Evolutionary conservation across 2,888 invertebrate species (phyloP).

Genomic region (Esperia sulphurella): DNA sequence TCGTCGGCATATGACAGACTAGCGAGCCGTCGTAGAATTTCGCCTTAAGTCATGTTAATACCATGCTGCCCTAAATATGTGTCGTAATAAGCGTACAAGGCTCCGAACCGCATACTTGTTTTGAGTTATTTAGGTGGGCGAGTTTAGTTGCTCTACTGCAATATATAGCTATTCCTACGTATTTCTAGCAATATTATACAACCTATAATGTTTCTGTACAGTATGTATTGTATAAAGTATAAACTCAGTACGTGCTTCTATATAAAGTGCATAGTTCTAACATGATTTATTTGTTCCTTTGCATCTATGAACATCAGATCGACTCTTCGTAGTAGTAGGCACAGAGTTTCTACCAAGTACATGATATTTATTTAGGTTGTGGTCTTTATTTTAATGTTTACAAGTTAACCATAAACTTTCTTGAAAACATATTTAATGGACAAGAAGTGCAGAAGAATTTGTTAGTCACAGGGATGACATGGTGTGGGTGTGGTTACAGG

Average conservation of each 20-base stretch:
- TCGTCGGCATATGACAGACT: not conserved
- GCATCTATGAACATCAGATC: no score
- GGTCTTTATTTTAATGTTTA: not conserved
- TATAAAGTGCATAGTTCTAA: not conserved
- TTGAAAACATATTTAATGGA: slow-evolving; percentile 5
- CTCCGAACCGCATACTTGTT: slow-evolving; percentile 51
- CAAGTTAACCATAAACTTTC: not conserved
- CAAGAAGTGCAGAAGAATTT: slow-evolving; percentile 56
- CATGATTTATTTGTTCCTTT: no score
- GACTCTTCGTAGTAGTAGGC: no score
- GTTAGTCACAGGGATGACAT: slow-evolving; percentile 74
- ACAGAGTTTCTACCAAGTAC: not conserved
- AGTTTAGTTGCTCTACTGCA: slow-evolving; percentile 18
- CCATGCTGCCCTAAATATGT: slow-evolving; percentile 46
- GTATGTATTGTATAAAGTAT: not conserved
- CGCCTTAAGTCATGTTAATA: slow-evolving; percentile 57
- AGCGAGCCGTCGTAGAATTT: slow-evolving; percentile 27
- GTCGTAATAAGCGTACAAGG: slow-evolving; percentile 43
- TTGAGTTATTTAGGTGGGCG: slow-evolving; percentile 40
- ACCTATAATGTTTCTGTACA: not conserved
- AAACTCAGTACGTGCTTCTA: not conserved
- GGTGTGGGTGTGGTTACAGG: slow-evolving; percentile 57
- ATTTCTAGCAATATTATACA: not conserved
- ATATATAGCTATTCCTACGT: not conserved
- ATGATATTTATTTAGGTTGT: not conserved